These are phyloP conservation scores for Lysiphlebus fabarum DNA, from an alignment of 1,140 invertebrate genomes.

Conservation along the genomic window DNA sequence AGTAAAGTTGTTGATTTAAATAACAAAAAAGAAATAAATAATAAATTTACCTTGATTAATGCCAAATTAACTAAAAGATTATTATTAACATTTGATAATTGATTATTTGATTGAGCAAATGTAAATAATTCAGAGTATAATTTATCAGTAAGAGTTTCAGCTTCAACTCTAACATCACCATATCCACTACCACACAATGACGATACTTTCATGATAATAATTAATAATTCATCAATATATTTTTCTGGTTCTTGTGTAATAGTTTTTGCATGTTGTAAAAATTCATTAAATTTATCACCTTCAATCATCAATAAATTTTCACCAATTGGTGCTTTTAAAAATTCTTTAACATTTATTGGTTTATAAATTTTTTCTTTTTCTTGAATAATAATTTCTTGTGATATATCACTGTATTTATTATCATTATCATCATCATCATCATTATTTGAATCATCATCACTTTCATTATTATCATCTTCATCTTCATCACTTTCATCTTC, in stretches of 20 bases:
- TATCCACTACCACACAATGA: conserved; percentile 56
- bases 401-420: conserved; percentile 18
- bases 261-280: conserved; percentile 53
- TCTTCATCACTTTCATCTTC: conserved; percentile 37
- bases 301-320: conserved; percentile 59
- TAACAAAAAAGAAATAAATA: no score
- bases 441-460: conserved; percentile 33
- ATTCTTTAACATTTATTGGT: conserved; percentile 54
- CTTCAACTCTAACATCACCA: conserved; percentile 55
- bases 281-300: conserved; percentile 44
- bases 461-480: conserved; percentile 30
- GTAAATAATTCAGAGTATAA: conserved; percentile 62
- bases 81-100: conserved; percentile 61
- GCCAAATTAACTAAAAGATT: conserved; percentile 65
- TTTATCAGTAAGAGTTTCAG: conserved; percentile 55
- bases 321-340: conserved; percentile 57
- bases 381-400: conserved; percentile 24
- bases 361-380: conserved; percentile 15
- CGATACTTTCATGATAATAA: conserved; percentile 61
- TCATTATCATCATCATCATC: conserved; percentile 20
- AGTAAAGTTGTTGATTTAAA: no score
- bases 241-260: conserved; percentile 37
- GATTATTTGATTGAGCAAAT: conserved; percentile 54
- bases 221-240: conserved; percentile 52
- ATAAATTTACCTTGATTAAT: conserved; percentile 63